Base-by-base conservation (phyloP, 1,140 invertebrate genomes). In the Prorops nasuta region DNA sequence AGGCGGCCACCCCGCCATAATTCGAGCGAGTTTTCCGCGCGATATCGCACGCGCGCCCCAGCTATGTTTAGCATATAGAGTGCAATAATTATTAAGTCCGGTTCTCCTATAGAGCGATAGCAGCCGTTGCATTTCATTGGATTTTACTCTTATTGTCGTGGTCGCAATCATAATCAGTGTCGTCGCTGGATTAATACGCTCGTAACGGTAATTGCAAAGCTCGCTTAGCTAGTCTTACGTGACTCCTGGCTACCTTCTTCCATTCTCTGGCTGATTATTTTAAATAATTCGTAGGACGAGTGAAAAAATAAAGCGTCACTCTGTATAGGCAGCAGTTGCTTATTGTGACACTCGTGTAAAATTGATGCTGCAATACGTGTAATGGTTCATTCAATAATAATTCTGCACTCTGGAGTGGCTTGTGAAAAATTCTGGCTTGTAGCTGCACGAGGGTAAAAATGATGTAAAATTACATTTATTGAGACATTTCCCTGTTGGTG, bases 21-120 rank as follows among this genome's bases (percentile, higher is more conserved):
- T 67, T 75, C 55, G 64, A 32, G 44, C 49, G 38, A 35, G 37
- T 40, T 44, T 10, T 1, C 44, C 41, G 37, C 60, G 55, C 63
- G 61, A 56, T 66, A 60, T 60, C 61, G 52, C 49, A 49, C 61
- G 58, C 55, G 61, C 62, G 54, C 52, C 38, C 35, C 18, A 20
- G n/a, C 9, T 59, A 69, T 63, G 66, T 64, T 74, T 75, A 72
- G 69, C 72, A 77, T 74, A 74, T 75, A 74, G 66, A 76, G 72
- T 75, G 67, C 67, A 70, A 69, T 65, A 65, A 76, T 76, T 76
- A 28, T 28, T n/a, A 75, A 67, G 58, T 61, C 43, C 56, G 64
- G 61, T 67, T 71, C n/a, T n/a, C 61, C 60, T 55, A 56, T 39
- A 55, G 55, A 55, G 56, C 58, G 24, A 10, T 28, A 28, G 24